Evolutionary conservation across 2,888 invertebrate genomes (phyloP), one percentile per base, ranked within the genome.

Genomic region (Tenthredo scrophulariae): DNA sequence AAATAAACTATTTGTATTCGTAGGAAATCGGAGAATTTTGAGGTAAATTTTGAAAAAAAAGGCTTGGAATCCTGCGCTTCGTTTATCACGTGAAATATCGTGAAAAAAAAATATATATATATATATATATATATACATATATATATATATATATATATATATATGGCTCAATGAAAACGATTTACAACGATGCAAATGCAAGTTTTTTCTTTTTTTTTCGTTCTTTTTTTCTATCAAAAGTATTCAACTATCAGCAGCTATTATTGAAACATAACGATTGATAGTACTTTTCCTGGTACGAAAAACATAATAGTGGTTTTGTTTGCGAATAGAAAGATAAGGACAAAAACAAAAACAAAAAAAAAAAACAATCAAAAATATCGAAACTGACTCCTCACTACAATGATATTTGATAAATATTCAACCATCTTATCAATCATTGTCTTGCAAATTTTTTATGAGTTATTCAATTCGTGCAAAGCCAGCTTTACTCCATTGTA

Each of bases 251-350:
- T 33, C 46, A 80, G 58, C 46, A 80, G 80, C 58, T 58, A 37
- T 37, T 62, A 80, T 62, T 77, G 77, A 77, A 54, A 77, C 77
- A 77, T 77, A 54, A 54, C 54, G 54, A 77, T 75, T 46, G 26
- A 26, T 46, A 43, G 46, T 72, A 75, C 15, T 6, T 18, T 58
- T 9, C 18, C 29, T 50, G 43, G n/a, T 29, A 77, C 50, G 50
- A 29, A 15, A 77, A 46, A 46, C 26, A 77, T 26, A 15, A 77
- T 29, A 26, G 40, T 29, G 29, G 26, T 77, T 50, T 54, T 4
- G 46, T 46, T 13, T 13, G 43, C 3, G 15, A 15, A 65, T 79
- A 18, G 46, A 46, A 46, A 46, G 46, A 46, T 3, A 46, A 15
- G 3, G 3, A 15, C 46, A 13, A 80, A 15, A 18, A 29, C 13